These are phyloP conservation scores for Teleogryllus oceanicus DNA, from an alignment of 2,888 invertebrate species.

Conservation along the genomic window DNA sequence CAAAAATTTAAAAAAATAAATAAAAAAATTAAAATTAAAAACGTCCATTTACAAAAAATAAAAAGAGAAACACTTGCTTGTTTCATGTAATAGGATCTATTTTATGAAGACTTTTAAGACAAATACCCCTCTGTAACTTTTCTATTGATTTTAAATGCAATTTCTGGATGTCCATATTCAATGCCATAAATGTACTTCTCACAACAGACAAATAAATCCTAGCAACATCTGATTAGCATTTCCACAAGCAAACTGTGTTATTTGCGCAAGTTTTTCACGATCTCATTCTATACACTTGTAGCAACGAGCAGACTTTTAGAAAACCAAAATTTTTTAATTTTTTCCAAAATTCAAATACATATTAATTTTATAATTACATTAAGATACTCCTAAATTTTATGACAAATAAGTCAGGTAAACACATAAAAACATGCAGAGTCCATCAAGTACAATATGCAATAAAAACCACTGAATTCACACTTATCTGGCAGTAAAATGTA, in stretches of 20 bases:
- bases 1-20: too few species aligned
- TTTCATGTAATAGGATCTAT: background rate
- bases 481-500: background rate
- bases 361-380: constrained; percentile 26
- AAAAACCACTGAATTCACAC: background rate
- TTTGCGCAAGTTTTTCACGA: background rate
- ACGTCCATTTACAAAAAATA: too few species aligned
- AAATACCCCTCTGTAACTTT: background rate
- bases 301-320: background rate
- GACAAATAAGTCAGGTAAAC: constrained; percentile 26
- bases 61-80: background rate
- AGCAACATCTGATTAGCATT: background rate
- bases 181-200: background rate
- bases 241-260: background rate
- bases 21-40: too few species aligned
- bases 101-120: background rate
- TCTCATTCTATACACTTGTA: background rate
- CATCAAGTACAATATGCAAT: background rate
- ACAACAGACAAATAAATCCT: background rate
- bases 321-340: too few species aligned
- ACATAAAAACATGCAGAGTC: background rate
- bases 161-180: constrained; percentile 18
- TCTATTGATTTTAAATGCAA: background rate
- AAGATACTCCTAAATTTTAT: constrained; percentile 27
- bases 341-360: too few species aligned